Base-by-base conservation (phyloP, 2,888 invertebrate species). In the Drosophila picticornis region DNA sequence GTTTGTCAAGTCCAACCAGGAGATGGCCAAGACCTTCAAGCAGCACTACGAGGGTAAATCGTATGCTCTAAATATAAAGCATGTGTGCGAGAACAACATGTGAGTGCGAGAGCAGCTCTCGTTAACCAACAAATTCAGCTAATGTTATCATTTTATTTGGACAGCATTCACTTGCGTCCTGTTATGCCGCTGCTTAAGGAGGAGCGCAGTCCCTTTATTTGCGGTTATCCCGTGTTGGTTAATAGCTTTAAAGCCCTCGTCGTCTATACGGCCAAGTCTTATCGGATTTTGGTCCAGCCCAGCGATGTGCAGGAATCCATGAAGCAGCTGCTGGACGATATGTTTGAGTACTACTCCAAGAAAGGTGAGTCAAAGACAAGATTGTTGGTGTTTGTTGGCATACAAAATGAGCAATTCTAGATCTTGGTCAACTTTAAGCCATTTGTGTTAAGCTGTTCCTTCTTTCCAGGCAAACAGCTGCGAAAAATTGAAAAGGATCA, bases 221-320 rank as follows among this genome's bases (percentile, higher is more conserved):
- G 96, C 82, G 94, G 94, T 27, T 94, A 95, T 85, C 95, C 96
- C 0, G 94, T 97, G 9, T 75, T 92, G 93, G 95, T 88, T 94
- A 94, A 90, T 94, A 95, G 53, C 79, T 94, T 96, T 53, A 94
- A 95, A 11, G 95, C 95, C 31, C 94, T 94, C 76, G 94, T 96
- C 0, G 94, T 95, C 0, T 95, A 95, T 86, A 93, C 95, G 0
- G 94, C 94, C 57, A 94, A 94, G 63, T 93, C 95, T 0, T 94
- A 94, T 63, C 95, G 95, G 75, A 91, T 97, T 40, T 96, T 95
- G 92, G 92, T 96, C 32, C 96, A 96, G 88, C 95, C 95, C 70
- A 91, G 93, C 0, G 94, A 94, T 13, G 91, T 91, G 43, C 93
- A 96, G 11, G 69, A 84, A 4, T 78, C 90, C 16, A 90, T 95